phyloP scores from a whole-genome alignment of 2,113 vertebrate genomes.

The Gymnorhina tibicen region DNA sequence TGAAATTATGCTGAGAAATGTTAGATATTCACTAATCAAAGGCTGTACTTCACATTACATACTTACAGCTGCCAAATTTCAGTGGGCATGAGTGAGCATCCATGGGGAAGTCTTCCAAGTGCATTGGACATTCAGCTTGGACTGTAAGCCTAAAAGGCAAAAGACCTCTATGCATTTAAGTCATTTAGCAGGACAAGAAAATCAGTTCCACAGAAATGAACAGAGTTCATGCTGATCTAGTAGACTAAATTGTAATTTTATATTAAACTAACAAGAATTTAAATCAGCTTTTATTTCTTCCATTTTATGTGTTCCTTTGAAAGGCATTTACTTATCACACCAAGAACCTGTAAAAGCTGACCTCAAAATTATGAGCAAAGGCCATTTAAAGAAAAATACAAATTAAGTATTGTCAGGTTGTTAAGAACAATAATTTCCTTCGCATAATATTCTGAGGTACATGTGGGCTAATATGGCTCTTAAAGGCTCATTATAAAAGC shows the following conservation, averaged over 20 bases:
- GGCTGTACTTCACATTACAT: constrained; percentile 6
- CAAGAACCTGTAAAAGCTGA: constrained; percentile 15
- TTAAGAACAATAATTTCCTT: background rate
- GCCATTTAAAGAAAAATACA: background rate
- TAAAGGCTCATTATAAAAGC: background rate
- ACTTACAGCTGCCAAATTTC: constrained; percentile 99
- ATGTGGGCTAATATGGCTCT: background rate
- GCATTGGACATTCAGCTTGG: constrained; percentile 98
- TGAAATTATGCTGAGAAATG: background rate
- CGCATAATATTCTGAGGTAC: background rate
- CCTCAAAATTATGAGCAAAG: background rate
- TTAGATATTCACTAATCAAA: background rate
- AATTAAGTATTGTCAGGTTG: background rate
- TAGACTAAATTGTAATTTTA: constrained; percentile 1
- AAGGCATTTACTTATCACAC: constrained; percentile 20
- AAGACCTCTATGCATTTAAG: constrained; percentile 44
- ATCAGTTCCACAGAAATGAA: constrained; percentile 23
- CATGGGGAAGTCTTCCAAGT: constrained; percentile 99
- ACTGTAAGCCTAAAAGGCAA: constrained; percentile 90
- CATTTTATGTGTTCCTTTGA: constrained; percentile 7
- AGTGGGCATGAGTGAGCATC: constrained; percentile 97
- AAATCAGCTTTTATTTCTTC: constrained; percentile 6
- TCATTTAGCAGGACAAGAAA: constrained; percentile 48
- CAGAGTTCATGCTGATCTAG: background rate
- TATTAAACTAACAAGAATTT: constrained; percentile 35